phyloP scores from a whole-genome alignment of 2,113 vertebrate genomes.

The Sander vitreus region DNA sequence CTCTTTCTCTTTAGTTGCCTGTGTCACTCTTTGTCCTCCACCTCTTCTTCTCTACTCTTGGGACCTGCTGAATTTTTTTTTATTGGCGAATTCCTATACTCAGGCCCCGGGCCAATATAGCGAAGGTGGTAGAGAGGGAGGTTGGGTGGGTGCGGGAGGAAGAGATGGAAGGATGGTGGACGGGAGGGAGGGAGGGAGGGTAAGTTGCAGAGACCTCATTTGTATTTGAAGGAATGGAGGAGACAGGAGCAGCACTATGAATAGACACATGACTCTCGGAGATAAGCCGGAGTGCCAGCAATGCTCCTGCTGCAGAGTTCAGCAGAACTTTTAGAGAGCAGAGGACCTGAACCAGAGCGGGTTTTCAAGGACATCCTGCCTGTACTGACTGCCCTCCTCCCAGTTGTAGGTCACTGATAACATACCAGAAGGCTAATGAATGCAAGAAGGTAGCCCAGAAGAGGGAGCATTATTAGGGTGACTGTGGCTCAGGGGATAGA shows the following conservation, averaged over 20 bases:
- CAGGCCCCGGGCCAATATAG: slow-evolving; percentile 25
- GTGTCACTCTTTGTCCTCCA: slow-evolving; percentile 36
- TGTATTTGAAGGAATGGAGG: slow-evolving; percentile 64
- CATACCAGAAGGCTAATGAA: not conserved
- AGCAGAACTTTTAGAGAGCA: slow-evolving; percentile 38
- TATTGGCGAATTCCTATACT: slow-evolving; percentile 40
- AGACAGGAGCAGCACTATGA: slow-evolving; percentile 61
- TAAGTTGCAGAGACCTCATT: slow-evolving; percentile 59
- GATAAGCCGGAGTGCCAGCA: slow-evolving; percentile 44
- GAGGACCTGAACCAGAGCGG: not conserved
- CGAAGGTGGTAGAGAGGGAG: slow-evolving; percentile 29
- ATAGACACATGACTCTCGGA: slow-evolving; percentile 56
- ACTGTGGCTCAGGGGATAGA: not conserved
- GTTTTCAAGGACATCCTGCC: slow-evolving; percentile 37
- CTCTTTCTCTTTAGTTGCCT: slow-evolving; percentile 1
- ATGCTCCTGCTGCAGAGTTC: slow-evolving; percentile 42
- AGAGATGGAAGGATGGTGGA: not conserved
- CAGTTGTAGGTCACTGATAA: slow-evolving; percentile 40
- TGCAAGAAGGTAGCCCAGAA: not conserved
- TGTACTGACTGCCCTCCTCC: not conserved
- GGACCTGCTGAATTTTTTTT: slow-evolving; percentile 60
- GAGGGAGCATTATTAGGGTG: not conserved
- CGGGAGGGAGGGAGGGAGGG: not conserved
- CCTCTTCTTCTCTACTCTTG: not conserved
- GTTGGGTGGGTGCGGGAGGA: slow-evolving; percentile 20